Base-by-base conservation (phyloP, 2,113 vertebrate species). In the Hassar affinis region DNA sequence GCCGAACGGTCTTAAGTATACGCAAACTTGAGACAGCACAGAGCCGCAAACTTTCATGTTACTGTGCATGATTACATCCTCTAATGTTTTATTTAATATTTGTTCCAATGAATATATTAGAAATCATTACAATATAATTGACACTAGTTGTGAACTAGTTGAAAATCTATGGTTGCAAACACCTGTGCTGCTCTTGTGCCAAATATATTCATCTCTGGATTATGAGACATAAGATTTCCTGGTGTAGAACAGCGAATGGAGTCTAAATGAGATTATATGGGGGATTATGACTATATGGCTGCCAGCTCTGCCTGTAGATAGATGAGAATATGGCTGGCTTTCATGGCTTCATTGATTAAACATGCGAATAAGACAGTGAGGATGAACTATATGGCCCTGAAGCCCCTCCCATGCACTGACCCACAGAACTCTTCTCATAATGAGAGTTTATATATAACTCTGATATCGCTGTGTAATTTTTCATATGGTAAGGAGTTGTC, bases 121-220 rank as follows among this genome's bases (percentile, higher is more conserved):
- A 47, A 54, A 25, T 45, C 25, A 75, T 76, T 17, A n/a, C 4
- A 77, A 3, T 54, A 7, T 66, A 83, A 77, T 22, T 51, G 71
- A 42, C 56, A 52, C n/a, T n/a, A n/a, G n/a, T n/a, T 33, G 22
- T 56, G n/a, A 25, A 12, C 17, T 47, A 11, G 20, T 25, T 82
- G 68, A 59, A 59, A 82, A 82, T 20, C 25, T 71, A 71, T 6
- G 15, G 33, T 56, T 2, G 30, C 56, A 76, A 64, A 77, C 30
- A 52, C 38, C 59, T 45, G 82, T 68, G 74, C 47, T 61, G 80
- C 30, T 75, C 80, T 83, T 75, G 20, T 52, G 1, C 20, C 74
- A 83, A 86, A 84, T 59, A 69, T 66, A 84, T 81, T 64, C 72
- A 74, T 81, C 47, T 42, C 79, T 81, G 74, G 79, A 84, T 81